Conservation (phyloP, 2,888 invertebrate species). For the Dione juno region DNA sequence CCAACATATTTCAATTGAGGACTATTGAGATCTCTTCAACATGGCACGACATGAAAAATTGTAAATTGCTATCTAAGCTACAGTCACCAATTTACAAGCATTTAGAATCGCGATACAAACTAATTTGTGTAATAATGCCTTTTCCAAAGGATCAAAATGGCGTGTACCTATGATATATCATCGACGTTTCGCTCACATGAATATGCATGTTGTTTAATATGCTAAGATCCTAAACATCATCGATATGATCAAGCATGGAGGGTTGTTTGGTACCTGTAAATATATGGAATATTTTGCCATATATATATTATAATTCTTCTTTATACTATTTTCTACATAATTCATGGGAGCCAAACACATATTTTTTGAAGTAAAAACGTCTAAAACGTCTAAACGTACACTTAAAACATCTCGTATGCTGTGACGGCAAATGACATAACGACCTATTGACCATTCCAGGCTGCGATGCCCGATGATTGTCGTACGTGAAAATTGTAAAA, state of each 20-base stretch:
- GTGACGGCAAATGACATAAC: too few relatives aligned
- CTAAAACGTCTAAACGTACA: too few relatives aligned
- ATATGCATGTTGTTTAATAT: constrained; percentile 46
- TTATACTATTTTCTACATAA: background rate
- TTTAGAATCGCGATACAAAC: constrained; percentile 11
- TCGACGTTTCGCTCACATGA: constrained; percentile 38
- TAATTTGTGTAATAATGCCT: constrained; percentile 20
- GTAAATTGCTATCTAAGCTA: constrained; percentile 29
- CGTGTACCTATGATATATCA: constrained; percentile 23
- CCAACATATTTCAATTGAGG: constrained; percentile 3
- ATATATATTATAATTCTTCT: background rate
- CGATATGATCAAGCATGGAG: constrained; percentile 38
- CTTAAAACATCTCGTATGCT: too few relatives aligned
- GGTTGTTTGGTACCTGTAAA: constrained; percentile 11
- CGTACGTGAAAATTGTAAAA: too few relatives aligned
- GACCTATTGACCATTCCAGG: too few relatives aligned
- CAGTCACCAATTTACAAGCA: constrained; percentile 20
- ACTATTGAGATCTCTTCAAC: background rate
- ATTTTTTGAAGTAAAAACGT: too few relatives aligned
- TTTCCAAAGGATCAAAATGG: constrained; percentile 29
- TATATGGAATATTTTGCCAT: constrained; percentile 6
- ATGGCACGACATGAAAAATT: constrained; percentile 26
- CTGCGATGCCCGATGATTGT: too few relatives aligned
- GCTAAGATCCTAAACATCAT: constrained; percentile 44
- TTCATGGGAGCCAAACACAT: too few relatives aligned